phyloP scores from a whole-genome alignment of 2,113 vertebrate species.

The Phyllostomus hastatus region DNA sequence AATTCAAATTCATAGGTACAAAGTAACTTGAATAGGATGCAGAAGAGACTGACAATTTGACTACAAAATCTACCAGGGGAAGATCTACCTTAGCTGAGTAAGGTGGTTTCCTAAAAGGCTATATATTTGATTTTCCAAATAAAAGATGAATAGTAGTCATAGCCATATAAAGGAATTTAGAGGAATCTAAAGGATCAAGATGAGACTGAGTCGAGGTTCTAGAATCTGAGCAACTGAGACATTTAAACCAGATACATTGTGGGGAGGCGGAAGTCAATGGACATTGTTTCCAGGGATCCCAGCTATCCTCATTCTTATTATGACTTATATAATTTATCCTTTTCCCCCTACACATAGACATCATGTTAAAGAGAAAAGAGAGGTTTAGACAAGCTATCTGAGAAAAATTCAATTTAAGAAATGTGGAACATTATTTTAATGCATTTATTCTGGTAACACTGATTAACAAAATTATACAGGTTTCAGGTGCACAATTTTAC shows the following conservation, averaged over 20 bases:
- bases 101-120: background rate
- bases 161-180: background rate
- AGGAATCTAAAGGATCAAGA: background rate
- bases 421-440: background rate
- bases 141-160: background rate
- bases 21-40: background rate
- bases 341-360: background rate
- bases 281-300: background rate
- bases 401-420: background rate
- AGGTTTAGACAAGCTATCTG: background rate
- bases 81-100: background rate
- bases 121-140: background rate
- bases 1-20: background rate
- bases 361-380: background rate
- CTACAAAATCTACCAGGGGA: background rate
- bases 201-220: background rate
- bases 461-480: too few relatives aligned
- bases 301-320: background rate
- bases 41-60: background rate
- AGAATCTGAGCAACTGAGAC: background rate
- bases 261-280: background rate
- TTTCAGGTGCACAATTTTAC: too few relatives aligned
- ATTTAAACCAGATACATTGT: background rate
- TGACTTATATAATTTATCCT: background rate
- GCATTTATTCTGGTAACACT: too few relatives aligned